phyloP scores from a whole-genome alignment of 2,888 invertebrate species.

The Brachyopa scutellaris region DNA sequence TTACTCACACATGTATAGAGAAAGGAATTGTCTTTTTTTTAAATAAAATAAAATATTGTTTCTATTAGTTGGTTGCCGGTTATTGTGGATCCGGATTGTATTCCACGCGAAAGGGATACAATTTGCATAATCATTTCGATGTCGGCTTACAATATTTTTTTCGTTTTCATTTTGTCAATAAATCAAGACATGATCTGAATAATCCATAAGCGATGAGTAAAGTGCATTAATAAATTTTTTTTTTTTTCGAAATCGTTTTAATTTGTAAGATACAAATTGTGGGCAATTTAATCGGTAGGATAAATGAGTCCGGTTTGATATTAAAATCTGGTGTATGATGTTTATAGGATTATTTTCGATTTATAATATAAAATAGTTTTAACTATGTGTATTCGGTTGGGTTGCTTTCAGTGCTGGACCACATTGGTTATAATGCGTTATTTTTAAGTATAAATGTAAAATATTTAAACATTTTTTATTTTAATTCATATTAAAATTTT shows the following conservation, averaged over 20 bases:
- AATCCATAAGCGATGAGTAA: conserved; percentile 25
- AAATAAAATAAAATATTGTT: conserved; percentile 14
- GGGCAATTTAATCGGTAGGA: conserved; percentile 17
- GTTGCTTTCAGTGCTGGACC: too few relatives aligned
- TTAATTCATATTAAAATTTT: too few relatives aligned
- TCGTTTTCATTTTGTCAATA: conserved; percentile 44
- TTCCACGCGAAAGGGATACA: conserved; percentile 46
- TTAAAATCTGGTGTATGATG: too few relatives aligned
- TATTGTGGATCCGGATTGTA: conserved; percentile 32
- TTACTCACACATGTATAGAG: neutral
- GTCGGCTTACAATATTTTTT: conserved; percentile 22
- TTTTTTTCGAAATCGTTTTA: conserved; percentile 13
- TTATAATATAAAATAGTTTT: too few relatives aligned
- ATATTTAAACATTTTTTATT: too few relatives aligned
- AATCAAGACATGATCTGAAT: conserved; percentile 55
- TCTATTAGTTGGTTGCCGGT: conserved; percentile 16
- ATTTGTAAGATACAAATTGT: conserved; percentile 5
- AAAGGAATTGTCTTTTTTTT: neutral
- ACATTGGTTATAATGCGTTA: too few relatives aligned
- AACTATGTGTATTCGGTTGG: too few relatives aligned
- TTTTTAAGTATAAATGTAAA: too few relatives aligned
- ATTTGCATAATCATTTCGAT: conserved; percentile 64
- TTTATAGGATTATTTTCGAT: too few relatives aligned
- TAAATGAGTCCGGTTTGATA: too few relatives aligned
- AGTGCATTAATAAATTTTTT: conserved; percentile 12